Conservation (phyloP, 2,888 invertebrate genomes). For the Aporophyla lueneburgensis region DNA sequence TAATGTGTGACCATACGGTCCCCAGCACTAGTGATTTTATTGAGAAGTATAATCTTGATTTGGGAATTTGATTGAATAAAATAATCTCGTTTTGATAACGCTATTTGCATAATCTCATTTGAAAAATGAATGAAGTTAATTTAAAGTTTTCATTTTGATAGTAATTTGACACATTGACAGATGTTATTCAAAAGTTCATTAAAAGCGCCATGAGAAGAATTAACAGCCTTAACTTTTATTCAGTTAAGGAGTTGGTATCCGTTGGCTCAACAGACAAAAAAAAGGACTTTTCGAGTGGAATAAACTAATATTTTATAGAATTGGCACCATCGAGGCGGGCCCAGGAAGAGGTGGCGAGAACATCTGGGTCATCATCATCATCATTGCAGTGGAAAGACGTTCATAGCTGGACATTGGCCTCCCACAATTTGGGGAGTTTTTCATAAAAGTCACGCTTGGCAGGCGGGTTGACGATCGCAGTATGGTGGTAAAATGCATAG, state of each 20-base stretch:
- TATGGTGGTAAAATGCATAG: no score
- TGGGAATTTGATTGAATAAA: slow-evolving; percentile 22
- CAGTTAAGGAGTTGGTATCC: background rate
- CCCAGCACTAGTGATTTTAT: no score
- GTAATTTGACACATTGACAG: background rate
- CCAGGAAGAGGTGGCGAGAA: no score
- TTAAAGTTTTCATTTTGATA: background rate
- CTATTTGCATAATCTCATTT: slow-evolving; percentile 38
- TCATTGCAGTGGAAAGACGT: no score
- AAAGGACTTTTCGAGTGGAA: background rate
- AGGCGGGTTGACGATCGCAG: no score
- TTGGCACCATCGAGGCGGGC: no score
- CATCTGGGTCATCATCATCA: no score
- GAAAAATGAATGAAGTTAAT: slow-evolving; percentile 34
- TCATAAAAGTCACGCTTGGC: no score
- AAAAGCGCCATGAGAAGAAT: background rate
- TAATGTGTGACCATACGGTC: no score
- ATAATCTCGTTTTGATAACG: slow-evolving; percentile 27
- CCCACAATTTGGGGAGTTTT: no score
- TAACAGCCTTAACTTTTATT: background rate
- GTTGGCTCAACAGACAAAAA: background rate
- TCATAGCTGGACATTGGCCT: no score
- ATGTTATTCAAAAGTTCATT: background rate
- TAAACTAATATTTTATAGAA: no score
- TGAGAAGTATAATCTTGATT: slow-evolving; percentile 1